Percentiles rank a stretch among this genome's conserved stretches.
These are phyloP conservation scores for Nephrocerus scutellatus DNA, from an alignment of 2,888 invertebrate species.

Conservation along the genomic window DNA sequence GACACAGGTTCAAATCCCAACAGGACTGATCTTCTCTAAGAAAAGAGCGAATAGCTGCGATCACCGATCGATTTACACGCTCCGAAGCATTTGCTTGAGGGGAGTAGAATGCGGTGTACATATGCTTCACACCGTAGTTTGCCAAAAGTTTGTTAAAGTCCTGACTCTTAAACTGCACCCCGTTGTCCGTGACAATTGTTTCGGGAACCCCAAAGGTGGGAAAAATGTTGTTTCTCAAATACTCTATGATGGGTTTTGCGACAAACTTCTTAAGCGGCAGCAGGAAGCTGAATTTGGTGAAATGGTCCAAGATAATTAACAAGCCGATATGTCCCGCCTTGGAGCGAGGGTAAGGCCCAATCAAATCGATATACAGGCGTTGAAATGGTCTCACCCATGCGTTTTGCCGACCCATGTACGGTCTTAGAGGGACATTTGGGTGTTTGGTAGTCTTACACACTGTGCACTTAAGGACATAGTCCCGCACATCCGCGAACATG, in stretches of 20 bases:
- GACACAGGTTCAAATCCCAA: background rate
- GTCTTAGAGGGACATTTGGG: too few relatives aligned
- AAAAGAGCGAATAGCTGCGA: conserved; percentile 6
- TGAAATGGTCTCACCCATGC: conserved; percentile 8
- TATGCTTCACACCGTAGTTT: conserved; percentile 7
- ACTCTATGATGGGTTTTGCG: background rate
- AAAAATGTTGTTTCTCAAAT: conserved; percentile 18
- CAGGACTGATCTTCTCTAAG: conserved; percentile 1
- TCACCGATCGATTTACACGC: conserved; percentile 4
- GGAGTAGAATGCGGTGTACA: conserved; percentile 4
- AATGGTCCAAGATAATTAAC: conserved; percentile 9
- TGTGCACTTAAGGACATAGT: too few relatives aligned
- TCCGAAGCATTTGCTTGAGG: conserved; percentile 9
- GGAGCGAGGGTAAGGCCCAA: conserved; percentile 13
- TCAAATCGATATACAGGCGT: conserved; percentile 11
- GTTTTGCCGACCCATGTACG: conserved; percentile 1
- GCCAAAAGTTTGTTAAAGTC: conserved; percentile 1
- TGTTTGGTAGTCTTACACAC: too few relatives aligned
- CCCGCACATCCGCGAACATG: too few relatives aligned
- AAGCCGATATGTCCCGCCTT: conserved; percentile 5
- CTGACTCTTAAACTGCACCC: background rate
- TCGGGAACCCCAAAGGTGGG: conserved; percentile 25
- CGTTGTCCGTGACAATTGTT: conserved; percentile 8
- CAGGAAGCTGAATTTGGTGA: conserved; percentile 11
- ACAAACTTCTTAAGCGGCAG: conserved; percentile 2